These are phyloP conservation scores for Nipponacmea schrenckii DNA, from an alignment of 2,888 invertebrate genomes.

Conservation along the genomic window DNA sequence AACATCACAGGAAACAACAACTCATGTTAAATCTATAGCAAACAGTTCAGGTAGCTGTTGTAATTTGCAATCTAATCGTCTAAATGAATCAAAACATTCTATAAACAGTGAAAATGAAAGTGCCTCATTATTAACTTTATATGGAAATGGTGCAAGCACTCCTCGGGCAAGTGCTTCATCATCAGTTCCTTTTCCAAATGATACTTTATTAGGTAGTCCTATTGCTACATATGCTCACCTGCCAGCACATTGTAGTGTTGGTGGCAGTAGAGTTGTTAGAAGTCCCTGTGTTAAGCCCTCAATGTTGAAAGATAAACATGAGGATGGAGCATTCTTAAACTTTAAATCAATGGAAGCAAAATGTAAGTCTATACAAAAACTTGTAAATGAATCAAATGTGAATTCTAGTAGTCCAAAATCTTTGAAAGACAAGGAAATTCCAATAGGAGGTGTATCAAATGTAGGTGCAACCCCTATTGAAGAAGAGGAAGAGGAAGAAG, in stretches of 20 bases:
- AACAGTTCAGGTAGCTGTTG: neutral
- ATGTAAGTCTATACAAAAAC: neutral
- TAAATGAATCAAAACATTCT: slow-evolving; percentile 2
- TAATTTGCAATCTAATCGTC: neutral
- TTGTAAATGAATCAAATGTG: neutral
- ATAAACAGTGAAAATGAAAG: neutral
- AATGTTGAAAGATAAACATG: neutral
- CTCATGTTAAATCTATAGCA: neutral
- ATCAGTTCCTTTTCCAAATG: neutral
- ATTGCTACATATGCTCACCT: neutral
- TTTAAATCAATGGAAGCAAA: neutral
- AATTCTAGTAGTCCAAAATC: neutral
- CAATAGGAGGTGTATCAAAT: neutral
- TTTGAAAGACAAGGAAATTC: neutral
- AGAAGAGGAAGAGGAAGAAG: slow-evolving; percentile 1
- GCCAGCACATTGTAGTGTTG: neutral
- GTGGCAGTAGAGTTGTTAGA: neutral
- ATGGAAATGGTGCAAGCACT: slow-evolving; percentile 5
- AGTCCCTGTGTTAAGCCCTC: slow-evolving; percentile 2
- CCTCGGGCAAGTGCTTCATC: neutral
- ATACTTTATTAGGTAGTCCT: neutral
- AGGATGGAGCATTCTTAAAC: neutral
- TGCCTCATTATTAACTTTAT: neutral
- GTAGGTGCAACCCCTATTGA: no score
- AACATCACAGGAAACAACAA: neutral